Conservation (phyloP, 2,113 vertebrate species). For the Egretta garzetta region DNA sequence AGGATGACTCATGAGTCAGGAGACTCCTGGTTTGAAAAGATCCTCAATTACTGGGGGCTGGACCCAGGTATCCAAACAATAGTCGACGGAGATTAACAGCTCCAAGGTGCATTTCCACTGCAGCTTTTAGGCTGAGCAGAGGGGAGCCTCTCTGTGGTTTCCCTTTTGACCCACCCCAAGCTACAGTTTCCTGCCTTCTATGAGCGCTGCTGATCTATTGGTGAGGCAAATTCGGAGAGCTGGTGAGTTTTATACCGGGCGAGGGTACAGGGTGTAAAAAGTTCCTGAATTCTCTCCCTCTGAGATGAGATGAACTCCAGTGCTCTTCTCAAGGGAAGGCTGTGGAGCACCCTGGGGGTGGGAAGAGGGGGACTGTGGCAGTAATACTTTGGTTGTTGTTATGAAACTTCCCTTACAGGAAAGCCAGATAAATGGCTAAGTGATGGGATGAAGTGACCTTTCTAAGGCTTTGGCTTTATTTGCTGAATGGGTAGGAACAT, state of each 20-base stretch:
- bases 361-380: background rate
- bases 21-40: background rate
- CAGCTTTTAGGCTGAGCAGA: background rate
- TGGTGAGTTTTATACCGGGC: background rate
- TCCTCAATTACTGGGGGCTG: background rate
- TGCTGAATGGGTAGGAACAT: background rate
- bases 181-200: background rate
- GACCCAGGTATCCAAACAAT: fast-evolving
- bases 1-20: background rate
- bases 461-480: background rate
- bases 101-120: background rate
- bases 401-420: background rate
- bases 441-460: background rate
- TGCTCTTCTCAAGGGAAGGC: background rate
- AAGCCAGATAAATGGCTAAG: background rate
- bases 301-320: background rate
- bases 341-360: background rate
- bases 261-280: background rate
- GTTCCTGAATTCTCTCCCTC: background rate
- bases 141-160: background rate
- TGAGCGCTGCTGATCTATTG: background rate
- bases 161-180: background rate
- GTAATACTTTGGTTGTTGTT: background rate
- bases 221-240: background rate
- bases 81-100: background rate